Evolutionary conservation across 1,140 invertebrate species (phyloP), one percentile per base, ranked within the genome.

Genomic region (Dinoponera quadriceps): DNA sequence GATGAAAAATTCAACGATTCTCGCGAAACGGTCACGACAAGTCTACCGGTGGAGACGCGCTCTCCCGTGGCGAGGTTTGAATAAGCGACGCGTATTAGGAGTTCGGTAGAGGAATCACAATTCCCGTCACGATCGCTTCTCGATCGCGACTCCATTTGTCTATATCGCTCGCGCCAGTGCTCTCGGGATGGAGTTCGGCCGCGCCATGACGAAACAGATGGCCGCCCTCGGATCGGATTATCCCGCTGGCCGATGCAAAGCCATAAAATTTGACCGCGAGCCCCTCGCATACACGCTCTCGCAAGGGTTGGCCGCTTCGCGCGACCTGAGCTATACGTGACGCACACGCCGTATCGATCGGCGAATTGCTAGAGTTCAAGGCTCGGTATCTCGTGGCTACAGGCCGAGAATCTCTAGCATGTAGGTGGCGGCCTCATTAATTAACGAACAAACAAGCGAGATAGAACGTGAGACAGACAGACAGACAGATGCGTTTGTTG

Each of bases 311-410:
- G 27, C n/a, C 14, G 22, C 27, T 33, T 38, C 33, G 29, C 29
- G 29, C 22, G 11, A 11, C 38, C 4, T 11, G 38, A 44, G 51
- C 27, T 55, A 68, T 44, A 63, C 54, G 33, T 65, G 51, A 59
- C 22, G n/a, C n/a, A 73, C 69, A 74, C 62, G 63, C 75, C 44
- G 13, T 63, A 82, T 82, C 78, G 78, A 82, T 82, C 69, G 57
- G 16, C 59, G 5, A 82, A 75, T 74, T 75, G 44, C 20, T 54
- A 48, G 80, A 62, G 69, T 82, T 82, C 69, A 82, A 75, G 80
- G 80, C 68, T 71, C 22, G 65, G 65, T 27, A 74, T 63, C 27
- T 82, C 29, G 25, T 20, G 33, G 65, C 65, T 55, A 38, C 18
- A 54, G 44, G 20, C 18, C 25, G 49, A 55, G 75, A 57, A 57